Evolutionary conservation across 2,797 vertebrate genomes (phyloP), one percentile per base, ranked within the genome.

Genomic region (Hippoglossus hippoglossus): DNA sequence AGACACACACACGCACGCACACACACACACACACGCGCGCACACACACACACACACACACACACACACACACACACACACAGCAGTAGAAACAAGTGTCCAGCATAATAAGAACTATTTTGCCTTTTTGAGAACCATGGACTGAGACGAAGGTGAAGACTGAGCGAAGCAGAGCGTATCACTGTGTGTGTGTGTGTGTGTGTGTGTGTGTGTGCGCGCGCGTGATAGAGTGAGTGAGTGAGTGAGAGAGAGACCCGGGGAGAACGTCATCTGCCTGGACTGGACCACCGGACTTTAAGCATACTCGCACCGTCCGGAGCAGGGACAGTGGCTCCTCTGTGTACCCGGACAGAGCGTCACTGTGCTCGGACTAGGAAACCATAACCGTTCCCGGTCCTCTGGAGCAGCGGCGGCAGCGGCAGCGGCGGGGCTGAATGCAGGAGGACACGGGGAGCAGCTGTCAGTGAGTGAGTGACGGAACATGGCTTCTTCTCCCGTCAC

Each of bases 401-500:
- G 25, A 49, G 67, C 68, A 22, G 81, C 55, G 5, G 50, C 52
- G 2, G 67, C 19, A 9, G 51, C 55, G 21, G 63, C 67, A 6
- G 47, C 21, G 2, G 39, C 34, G 53, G 54, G 62, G 69, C 66
- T 80, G 82, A 39, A 72, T 53, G 79, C 59, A 59, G 86, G 74
- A 65, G 76, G 79, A 87, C 68, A 68, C 53, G 26, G 21, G 70
- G 71, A 79, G 57, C 63, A 28, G 69, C 34, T 66, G 70, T 69
- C 41, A 75, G 47, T 47, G 82, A 79, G 9, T 69, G 50, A 79
- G n/a, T 18, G 77, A 36, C 60, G 61, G 22, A 83, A 90, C 84
- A 96, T 97, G 95, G 94, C 95, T 86, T 94, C 95, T 77, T 93
- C 95, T 76, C 91, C 91, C 25, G 79, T 89, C 65, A 91, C 82